A percentile compares a stretch with the other conserved stretches of the same genome.
These are phyloP conservation scores for Leptogaster cylindrica DNA, from an alignment of 2,888 invertebrate species.

Conservation along the genomic window DNA sequence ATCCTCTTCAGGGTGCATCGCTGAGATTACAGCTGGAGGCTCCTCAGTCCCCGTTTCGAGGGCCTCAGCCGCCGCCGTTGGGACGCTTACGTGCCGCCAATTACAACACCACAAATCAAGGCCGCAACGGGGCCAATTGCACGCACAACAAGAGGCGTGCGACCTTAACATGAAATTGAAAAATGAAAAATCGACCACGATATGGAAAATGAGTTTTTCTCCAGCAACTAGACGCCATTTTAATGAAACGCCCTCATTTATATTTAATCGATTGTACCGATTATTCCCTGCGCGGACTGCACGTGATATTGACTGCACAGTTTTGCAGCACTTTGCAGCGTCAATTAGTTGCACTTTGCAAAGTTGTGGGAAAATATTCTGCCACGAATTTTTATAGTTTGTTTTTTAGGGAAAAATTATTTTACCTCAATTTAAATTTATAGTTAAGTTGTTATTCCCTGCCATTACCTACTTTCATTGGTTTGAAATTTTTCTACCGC, in stretches of 20 bases:
- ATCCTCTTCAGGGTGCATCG: too few relatives aligned
- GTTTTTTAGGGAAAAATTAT: too few relatives aligned
- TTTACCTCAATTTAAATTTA: too few relatives aligned
- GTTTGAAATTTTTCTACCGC: too few relatives aligned
- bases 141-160: slow-evolving; percentile 38
- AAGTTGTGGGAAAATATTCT: too few relatives aligned
- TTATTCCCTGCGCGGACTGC: not conserved
- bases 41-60: too few relatives aligned
- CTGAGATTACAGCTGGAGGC: too few relatives aligned
- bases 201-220: slow-evolving; percentile 28
- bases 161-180: slow-evolving; percentile 38
- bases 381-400: too few relatives aligned
- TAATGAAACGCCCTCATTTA: slow-evolving; percentile 37
- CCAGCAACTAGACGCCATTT: slow-evolving; percentile 36
- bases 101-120: slow-evolving; percentile 36
- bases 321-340: not conserved
- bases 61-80: too few relatives aligned
- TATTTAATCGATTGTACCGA: slow-evolving; percentile 22
- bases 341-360: too few relatives aligned
- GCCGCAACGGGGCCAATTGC: slow-evolving; percentile 30
- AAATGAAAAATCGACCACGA: slow-evolving; percentile 30
- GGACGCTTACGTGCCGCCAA: slow-evolving; percentile 21
- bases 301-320: not conserved
- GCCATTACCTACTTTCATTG: too few relatives aligned
- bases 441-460: too few relatives aligned